These are phyloP conservation scores for Pseudois nayaur DNA, from an alignment of 2,113 vertebrate species.

Conservation along the genomic window DNA sequence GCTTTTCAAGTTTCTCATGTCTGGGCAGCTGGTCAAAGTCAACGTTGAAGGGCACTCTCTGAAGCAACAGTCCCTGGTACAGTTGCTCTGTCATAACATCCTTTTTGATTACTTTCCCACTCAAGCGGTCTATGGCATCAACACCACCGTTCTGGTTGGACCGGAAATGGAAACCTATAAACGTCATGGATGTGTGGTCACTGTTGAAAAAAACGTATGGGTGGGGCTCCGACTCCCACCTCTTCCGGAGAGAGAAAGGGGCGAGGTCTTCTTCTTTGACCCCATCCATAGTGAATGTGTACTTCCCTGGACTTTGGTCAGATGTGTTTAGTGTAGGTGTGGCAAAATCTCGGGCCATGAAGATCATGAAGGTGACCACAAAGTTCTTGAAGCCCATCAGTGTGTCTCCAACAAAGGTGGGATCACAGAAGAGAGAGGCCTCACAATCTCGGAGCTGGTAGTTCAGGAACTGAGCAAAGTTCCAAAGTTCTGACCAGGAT, in stretches of 20 bases:
- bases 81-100: constrained; percentile 85
- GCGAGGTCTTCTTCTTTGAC: constrained; percentile 87
- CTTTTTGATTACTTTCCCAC: constrained; percentile 81
- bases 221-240: constrained; percentile 96
- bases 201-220: constrained; percentile 96
- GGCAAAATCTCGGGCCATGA: constrained; percentile 97
- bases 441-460: constrained; percentile 92
- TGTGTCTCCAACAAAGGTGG: constrained; percentile 82
- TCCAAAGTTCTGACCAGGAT: constrained; percentile 93
- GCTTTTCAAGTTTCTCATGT: constrained; percentile 85
- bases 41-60: constrained; percentile 91
- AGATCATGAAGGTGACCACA: constrained; percentile 95
- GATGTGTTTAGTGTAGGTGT: constrained; percentile 92
- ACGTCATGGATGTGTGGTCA: constrained; percentile 93
- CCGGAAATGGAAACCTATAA: constrained; percentile 93
- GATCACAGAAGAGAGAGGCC: constrained; percentile 90
- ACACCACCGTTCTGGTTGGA: constrained; percentile 59
- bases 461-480: constrained; percentile 93
- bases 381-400: constrained; percentile 93
- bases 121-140: constrained; percentile 86
- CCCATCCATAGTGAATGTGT: constrained; percentile 63
- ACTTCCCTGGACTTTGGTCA: constrained; percentile 90
- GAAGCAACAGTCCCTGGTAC: constrained; percentile 82
- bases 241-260: constrained; percentile 91
- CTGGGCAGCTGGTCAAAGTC: constrained; percentile 89